Evolutionary conservation across 2,113 vertebrate species (phyloP).

Genomic region (Microtus pennsylvanicus): DNA sequence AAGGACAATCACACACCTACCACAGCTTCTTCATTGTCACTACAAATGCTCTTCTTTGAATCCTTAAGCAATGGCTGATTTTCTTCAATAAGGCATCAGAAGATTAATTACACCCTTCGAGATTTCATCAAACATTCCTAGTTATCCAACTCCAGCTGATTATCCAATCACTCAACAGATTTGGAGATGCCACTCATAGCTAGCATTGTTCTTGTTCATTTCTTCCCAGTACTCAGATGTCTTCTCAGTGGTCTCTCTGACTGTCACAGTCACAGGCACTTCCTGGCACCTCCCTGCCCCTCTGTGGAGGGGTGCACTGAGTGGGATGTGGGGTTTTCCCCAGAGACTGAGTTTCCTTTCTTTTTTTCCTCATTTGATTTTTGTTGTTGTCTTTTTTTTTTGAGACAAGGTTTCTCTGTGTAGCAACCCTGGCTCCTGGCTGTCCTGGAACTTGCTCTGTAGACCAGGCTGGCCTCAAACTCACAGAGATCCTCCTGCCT

Average conservation of each 20-base stretch:
- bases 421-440: not conserved
- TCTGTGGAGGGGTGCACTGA: too few species aligned
- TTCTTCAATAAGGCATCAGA: not conserved
- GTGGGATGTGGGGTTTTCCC: not conserved
- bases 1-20: too few species aligned
- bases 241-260: not conserved
- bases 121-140: not conserved
- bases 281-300: too few species aligned
- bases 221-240: not conserved
- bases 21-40: not conserved
- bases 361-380: too few species aligned
- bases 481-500: not conserved
- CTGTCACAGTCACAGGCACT: accelerated
- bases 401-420: not conserved
- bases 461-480: not conserved
- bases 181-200: not conserved
- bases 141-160: not conserved
- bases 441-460: not conserved
- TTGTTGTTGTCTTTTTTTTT: too few species aligned
- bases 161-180: not conserved
- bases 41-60: accelerated
- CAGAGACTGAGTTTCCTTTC: not conserved
- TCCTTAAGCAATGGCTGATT: not conserved
- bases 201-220: not conserved
- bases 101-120: not conserved